Percentiles rank a stretch among this genome's conserved stretches.
These are phyloP conservation scores for Cercopithecus mitis DNA, from an alignment of 2,797 vertebrate genomes.

Conservation along the genomic window DNA sequence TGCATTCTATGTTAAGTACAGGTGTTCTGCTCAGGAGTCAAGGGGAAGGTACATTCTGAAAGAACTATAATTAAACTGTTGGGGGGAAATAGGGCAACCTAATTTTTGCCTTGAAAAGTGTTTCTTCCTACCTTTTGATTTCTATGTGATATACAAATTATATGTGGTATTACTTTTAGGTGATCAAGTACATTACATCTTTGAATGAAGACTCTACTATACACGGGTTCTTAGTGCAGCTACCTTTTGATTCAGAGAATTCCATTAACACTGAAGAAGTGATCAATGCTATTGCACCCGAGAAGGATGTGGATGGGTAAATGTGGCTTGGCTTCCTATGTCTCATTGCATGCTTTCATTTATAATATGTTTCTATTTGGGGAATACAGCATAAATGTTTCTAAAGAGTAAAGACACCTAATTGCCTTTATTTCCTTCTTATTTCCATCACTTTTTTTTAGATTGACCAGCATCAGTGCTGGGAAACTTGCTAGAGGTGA, in stretches of 20 bases:
- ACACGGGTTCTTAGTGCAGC: constrained; percentile 97
- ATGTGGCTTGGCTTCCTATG: not conserved
- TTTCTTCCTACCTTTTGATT: not conserved
- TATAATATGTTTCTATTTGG: not conserved
- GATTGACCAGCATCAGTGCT: constrained; percentile 95
- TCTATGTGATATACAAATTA: not conserved
- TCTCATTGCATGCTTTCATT: rapidly evolving
- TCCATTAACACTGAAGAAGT: constrained; percentile 93
- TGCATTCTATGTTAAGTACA: not conserved
- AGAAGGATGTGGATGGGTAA: constrained; percentile 98
- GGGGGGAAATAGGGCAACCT: not conserved
- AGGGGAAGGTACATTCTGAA: not conserved
- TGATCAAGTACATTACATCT: constrained; percentile 90
- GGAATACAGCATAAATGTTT: not conserved
- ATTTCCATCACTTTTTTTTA: constrained; percentile 76
- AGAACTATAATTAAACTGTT: not conserved
- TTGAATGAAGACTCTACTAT: constrained; percentile 93
- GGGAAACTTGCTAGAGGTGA: constrained; percentile 97
- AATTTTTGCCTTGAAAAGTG: not conserved
- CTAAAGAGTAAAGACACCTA: not conserved
- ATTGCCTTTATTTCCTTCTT: not conserved
- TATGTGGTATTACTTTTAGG: constrained; percentile 81
- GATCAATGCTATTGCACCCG: constrained; percentile 92
- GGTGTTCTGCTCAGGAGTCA: not conserved
- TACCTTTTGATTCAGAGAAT: constrained; percentile 94